Conservation (phyloP, 2,113 vertebrate species). For the Mirza zaza region DNA sequence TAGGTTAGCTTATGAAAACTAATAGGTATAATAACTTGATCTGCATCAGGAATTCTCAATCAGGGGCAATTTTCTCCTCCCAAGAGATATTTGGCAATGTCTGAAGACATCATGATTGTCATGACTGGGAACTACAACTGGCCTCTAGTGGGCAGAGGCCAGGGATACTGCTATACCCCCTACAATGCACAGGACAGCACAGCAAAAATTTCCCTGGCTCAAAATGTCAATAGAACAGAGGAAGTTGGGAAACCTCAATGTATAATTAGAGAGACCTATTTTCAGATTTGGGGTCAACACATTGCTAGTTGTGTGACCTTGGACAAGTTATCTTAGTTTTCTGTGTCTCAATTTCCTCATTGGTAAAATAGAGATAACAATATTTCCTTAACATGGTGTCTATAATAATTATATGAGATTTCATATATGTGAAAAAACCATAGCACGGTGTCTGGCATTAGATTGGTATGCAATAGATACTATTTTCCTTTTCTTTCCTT, state of each 20-base stretch:
- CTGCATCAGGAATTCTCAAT: neutral
- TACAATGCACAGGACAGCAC: accelerated
- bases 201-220: neutral
- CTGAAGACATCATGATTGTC: neutral
- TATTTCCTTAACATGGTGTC: neutral
- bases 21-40: neutral
- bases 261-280: neutral
- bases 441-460: neutral
- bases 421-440: neutral
- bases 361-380: neutral
- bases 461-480: neutral
- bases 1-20: neutral
- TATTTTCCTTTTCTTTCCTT: neutral
- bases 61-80: neutral
- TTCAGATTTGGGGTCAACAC: neutral
- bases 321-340: neutral
- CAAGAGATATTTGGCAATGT: neutral
- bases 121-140: neutral
- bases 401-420: neutral
- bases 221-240: neutral
- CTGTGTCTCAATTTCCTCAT: neutral
- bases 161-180: neutral
- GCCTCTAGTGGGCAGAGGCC: too few species aligned
- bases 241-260: neutral
- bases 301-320: neutral